Evolutionary conservation across 1,140 invertebrate species (phyloP), one percentile per base, ranked within the genome.

Genomic region (Stegodyphus dumicola): DNA sequence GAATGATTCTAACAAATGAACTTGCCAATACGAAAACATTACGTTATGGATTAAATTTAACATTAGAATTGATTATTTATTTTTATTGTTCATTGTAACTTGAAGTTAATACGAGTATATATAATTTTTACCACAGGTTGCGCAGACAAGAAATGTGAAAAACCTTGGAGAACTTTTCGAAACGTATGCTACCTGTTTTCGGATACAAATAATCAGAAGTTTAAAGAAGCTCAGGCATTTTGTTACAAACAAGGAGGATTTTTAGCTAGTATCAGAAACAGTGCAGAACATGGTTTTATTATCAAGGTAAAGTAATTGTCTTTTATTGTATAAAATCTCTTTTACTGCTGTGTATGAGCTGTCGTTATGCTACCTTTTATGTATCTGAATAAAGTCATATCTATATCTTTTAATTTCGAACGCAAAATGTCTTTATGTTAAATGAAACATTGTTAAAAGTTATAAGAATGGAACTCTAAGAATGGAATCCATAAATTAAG

Each of bases 151-250:
- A 76, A 17, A 65, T 86, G 85, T 49, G 77, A 80, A 0, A 79
- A 77, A n/a, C 85, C 85, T 15, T 86, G 85, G 85, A 51, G 76
- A 11, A 75, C 77, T 70, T 84, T 84, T 51, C 9, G 56, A 15
- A 79, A 65, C 48, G 77, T 77, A 6, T 86, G 85, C n/a, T 86
- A 80, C 49, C 13, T 66, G 11, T 83, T 86, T 54, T 79, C 85
- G 7, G 77, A 74, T 15, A 56, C 64, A 6, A 86, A 80, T 53
- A 86, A 51, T 17, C 74, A 86, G 54, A 86, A 74, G 13, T 86
- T 64, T n/a, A 48, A 70, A 4, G 77, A 86, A 49, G 85, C 85
- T 5, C 85, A 77, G 51, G 15, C 49, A 6, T 60, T 60, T 18
- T 86, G 85, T 49, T 86, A 81, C 17, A 80, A 18, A 10, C 48